Percentiles rank a stretch among this genome's conserved stretches.
Evolutionary conservation across 37 sponge, comb jelly and placozoan species (phyloP).

Genomic region (Beroe ovata): DNA sequence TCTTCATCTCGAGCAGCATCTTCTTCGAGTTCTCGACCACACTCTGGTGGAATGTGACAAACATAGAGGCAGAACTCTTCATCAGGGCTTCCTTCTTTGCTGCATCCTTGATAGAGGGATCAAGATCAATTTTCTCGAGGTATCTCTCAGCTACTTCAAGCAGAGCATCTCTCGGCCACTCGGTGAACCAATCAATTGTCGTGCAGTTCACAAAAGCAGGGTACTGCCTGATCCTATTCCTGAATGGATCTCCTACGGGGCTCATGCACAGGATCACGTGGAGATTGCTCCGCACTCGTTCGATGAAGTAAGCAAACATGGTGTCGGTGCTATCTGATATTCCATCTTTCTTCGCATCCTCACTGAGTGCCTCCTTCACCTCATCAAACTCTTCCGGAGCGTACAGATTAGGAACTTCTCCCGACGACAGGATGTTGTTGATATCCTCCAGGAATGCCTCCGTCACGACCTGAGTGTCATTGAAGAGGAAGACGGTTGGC

Average conservation of each 20-base stretch:
- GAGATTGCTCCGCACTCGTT: conserved; percentile 91
- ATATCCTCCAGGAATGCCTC: conserved; percentile 98
- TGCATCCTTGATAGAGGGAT: conserved; percentile 43
- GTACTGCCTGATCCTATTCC: conserved; percentile 92
- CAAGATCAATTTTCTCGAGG: conserved; percentile 81
- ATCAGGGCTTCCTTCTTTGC: conserved; percentile 69
- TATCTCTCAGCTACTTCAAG: conserved; percentile 93
- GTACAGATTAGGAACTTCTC: conserved; percentile 99
- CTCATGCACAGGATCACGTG: conserved; percentile 96
- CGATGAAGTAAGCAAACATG: conserved; percentile 87
- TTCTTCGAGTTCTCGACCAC: conserved; percentile 88
- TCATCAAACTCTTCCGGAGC: conserved; percentile 98
- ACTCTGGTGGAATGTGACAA: conserved; percentile 89
- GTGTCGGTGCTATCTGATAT: conserved; percentile 81
- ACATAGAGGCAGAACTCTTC: conserved; percentile 79
- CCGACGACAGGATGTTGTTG: conserved; percentile 95
- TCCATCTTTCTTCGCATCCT: conserved; percentile 80
- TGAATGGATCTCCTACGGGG: conserved; percentile 98
- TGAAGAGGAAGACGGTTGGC: conserved; percentile 97
- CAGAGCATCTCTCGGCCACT: conserved; percentile 99
- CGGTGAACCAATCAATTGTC: conserved; percentile 98
- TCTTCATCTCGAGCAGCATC: conserved; percentile 97
- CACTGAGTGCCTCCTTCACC: conserved; percentile 77
- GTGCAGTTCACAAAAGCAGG: conserved; percentile 99
- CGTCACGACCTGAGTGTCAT: conserved; percentile 95